Percentiles rank a stretch among this genome's conserved stretches.
Conservation (phyloP, 2,797 vertebrate species). For the Ctenopoma kingsleyae region DNA sequence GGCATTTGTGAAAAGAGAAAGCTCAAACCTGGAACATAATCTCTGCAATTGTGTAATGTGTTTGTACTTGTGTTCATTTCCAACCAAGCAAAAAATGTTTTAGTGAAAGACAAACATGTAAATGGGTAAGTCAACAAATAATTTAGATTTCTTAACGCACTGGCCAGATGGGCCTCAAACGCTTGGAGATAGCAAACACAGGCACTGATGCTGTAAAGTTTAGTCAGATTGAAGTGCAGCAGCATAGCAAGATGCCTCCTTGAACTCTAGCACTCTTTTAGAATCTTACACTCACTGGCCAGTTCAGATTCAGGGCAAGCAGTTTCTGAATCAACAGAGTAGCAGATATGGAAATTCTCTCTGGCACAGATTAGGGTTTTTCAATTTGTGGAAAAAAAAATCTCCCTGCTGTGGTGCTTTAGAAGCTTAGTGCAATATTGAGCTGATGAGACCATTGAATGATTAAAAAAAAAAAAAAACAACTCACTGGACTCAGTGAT, state of each 20-base stretch:
- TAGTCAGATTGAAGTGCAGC: slow-evolving; percentile 20
- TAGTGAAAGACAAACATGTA: slow-evolving; percentile 25
- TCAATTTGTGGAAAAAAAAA: slow-evolving; percentile 32
- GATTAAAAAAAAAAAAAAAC: slow-evolving; percentile 39
- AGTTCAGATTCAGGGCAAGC: slow-evolving; percentile 49
- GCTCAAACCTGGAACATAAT: slow-evolving; percentile 22
- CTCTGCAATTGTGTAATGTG: slow-evolving; percentile 25
- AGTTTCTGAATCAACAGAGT: slow-evolving; percentile 48
- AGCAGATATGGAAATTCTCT: slow-evolving; percentile 58
- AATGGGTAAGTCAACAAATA: slow-evolving; percentile 45
- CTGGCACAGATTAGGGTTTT: slow-evolving; percentile 58
- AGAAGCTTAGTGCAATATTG: slow-evolving; percentile 57
- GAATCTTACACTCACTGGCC: slow-evolving; percentile 33
- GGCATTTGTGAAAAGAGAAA: background rate
- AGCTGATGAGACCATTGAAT: slow-evolving; percentile 54
- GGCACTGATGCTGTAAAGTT: slow-evolving; percentile 2
- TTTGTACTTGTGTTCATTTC: slow-evolving; percentile 25
- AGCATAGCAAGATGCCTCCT: slow-evolving; percentile 16
- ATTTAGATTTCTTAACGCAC: slow-evolving; percentile 32
- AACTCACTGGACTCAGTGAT: slow-evolving; percentile 64
- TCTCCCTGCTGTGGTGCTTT: slow-evolving; percentile 42
- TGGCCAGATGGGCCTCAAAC: slow-evolving; percentile 32
- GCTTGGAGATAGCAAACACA: slow-evolving; percentile 11
- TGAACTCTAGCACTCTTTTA: slow-evolving; percentile 13
- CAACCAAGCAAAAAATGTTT: slow-evolving; percentile 26